A percentile compares a stretch with the other conserved stretches of the same genome.
Evolutionary conservation across 92 coral and sea anemone species (phyloP).

Genomic region (Epizoanthus ramosus): DNA sequence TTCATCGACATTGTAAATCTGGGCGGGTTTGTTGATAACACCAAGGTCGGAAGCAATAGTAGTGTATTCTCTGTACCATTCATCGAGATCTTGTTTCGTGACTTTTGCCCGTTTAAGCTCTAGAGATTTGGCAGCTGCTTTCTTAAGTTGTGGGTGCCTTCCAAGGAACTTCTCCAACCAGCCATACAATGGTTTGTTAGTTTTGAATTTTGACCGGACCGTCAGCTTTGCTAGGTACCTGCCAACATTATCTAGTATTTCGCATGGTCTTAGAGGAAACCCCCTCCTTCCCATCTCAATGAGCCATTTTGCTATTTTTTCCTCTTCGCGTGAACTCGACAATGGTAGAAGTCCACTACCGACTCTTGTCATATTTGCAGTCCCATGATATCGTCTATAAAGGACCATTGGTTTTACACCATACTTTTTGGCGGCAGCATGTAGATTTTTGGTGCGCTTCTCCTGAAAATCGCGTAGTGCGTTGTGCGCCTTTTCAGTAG

Average conservation of each 20-base stretch:
- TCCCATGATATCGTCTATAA: background rate
- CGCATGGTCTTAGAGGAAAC: background rate
- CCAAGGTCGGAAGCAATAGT: too few species aligned
- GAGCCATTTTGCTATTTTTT: background rate
- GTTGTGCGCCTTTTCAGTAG: too few species aligned
- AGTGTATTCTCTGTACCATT: background rate
- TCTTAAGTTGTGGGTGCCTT: background rate
- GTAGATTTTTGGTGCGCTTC: too few species aligned
- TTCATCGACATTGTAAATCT: too few species aligned
- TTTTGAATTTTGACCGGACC: background rate
- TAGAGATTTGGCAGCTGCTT: background rate
- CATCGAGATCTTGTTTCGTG: background rate
- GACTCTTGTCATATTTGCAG: background rate
- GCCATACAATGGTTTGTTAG: background rate
- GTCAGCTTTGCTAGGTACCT: background rate
- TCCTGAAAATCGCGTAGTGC: too few species aligned
- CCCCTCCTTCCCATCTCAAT: background rate
- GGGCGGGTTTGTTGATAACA: too few species aligned
- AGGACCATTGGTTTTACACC: too few species aligned
- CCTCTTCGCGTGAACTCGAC: background rate
- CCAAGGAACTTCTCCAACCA: background rate
- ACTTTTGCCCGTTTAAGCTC: background rate
- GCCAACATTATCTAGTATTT: background rate
- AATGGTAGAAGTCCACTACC: background rate
- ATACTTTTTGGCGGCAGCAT: too few species aligned